Conservation (phyloP, 2,113 vertebrate genomes). For the Ictalurus furcatus region DNA sequence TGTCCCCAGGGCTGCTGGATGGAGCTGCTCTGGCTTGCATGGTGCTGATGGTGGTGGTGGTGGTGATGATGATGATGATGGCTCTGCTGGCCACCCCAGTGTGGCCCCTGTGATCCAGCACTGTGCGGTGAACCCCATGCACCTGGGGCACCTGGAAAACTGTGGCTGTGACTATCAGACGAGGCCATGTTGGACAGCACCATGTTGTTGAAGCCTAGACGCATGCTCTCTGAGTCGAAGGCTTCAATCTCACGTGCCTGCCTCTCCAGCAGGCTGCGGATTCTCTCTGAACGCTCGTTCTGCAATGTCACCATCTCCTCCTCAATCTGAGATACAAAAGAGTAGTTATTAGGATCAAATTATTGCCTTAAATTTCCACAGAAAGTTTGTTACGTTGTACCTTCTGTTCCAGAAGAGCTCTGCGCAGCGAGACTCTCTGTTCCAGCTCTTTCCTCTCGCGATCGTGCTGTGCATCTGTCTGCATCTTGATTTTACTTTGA, state of each 20-base stretch:
- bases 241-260: constrained; percentile 84
- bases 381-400: constrained; percentile 37
- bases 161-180: constrained; percentile 56
- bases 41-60: constrained; percentile 72
- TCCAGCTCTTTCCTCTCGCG: constrained; percentile 74
- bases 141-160: constrained; percentile 85
- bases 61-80: constrained; percentile 26
- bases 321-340: constrained; percentile 79
- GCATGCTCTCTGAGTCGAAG: constrained; percentile 97
- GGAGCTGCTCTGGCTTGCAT: constrained; percentile 86
- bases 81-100: constrained; percentile 74
- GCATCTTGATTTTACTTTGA: constrained; percentile 80
- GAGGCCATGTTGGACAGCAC: constrained; percentile 72
- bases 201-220: constrained; percentile 98
- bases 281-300: constrained; percentile 92
- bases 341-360: background rate
- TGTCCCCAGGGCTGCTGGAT: constrained; percentile 93
- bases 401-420: constrained; percentile 75
- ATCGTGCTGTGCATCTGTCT: constrained; percentile 75
- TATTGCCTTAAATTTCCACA: background rate
- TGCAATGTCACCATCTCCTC: constrained; percentile 95
- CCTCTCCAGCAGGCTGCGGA: constrained; percentile 90
- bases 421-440: constrained; percentile 74
- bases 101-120: constrained; percentile 82
- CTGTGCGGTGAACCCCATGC: constrained; percentile 75